Base-by-base conservation (phyloP, 1,140 invertebrate genomes). In the Goniozus legneri region DNA sequence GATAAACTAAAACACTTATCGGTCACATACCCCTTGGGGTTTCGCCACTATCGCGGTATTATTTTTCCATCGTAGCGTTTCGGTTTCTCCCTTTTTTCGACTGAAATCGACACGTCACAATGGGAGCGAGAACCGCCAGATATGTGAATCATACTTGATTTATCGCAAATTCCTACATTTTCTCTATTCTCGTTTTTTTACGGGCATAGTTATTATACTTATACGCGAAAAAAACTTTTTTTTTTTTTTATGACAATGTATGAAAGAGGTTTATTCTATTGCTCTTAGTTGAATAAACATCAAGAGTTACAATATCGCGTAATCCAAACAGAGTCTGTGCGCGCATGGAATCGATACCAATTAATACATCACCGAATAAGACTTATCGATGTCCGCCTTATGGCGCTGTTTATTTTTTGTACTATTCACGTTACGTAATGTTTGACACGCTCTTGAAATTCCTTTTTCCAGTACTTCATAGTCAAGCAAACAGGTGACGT, bases 1-100 rank as follows among this genome's bases (percentile, higher is more conserved):
- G 67, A 73, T 73, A 73, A 73, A 67, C 68, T 68, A 67, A 73
- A 73, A 75, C 71, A 70, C 64, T 67, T 64, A 56, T 52, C 49
- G 52, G 38, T 50, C 36, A 32, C 47, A 32, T 34, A 39, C 60
- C 40, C 58, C 20, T 34, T 58, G 52, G 56, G 65, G 46, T 47
- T 35, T 44, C 52, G 24, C 47, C 15, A 19, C 33, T 24, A 24
- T 33, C 43, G 43, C 38, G 45, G 18, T 22, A 3, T 13, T 43
- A 12, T 43, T 43, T 14, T 10, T 27, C 4, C 10, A 27, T 27
- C 24, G 24, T 27, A 27, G 4, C 20, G 13, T 46, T 46, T 38
- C 33, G 16, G 27, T 22, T 33, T 12, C 27, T 16, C 37, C 32
- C 40, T 39, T 37, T 46, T 43, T 45, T 40, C 44, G 47, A 45